A percentile compares a stretch with the other conserved stretches of the same genome.
phyloP scores from a whole-genome alignment of 2,888 invertebrate species.

The Hemistola chrysoprasaria region DNA sequence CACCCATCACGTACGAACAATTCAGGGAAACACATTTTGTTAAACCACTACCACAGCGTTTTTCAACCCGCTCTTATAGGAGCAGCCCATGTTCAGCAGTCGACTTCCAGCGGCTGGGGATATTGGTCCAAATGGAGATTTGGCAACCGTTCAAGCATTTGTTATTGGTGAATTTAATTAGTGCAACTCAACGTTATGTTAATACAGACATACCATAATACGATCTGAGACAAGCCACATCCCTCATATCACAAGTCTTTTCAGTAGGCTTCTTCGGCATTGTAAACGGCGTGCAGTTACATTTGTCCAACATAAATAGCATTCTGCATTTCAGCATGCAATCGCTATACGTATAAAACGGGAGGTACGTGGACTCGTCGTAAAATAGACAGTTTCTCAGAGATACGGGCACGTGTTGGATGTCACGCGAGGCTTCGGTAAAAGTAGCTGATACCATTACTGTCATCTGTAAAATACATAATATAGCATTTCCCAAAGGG shows the following conservation, averaged over 20 bases:
- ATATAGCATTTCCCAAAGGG: too few species aligned
- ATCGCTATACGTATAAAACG: slow-evolving; percentile 81
- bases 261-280: slow-evolving; percentile 65
- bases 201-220: slow-evolving; percentile 58
- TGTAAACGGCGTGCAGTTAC: slow-evolving; percentile 82
- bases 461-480: slow-evolving; percentile 52
- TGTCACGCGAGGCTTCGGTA: slow-evolving; percentile 70
- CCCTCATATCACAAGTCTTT: slow-evolving; percentile 74
- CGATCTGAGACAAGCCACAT: slow-evolving; percentile 70
- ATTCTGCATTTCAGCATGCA: slow-evolving; percentile 82
- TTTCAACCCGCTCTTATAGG: too few species aligned
- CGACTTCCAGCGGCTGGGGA: too few species aligned
- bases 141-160: too few species aligned
- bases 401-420: slow-evolving; percentile 62
- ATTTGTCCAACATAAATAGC: slow-evolving; percentile 71
- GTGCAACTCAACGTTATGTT: background rate
- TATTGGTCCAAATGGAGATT: too few species aligned
- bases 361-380: slow-evolving; percentile 71
- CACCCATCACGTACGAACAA: too few species aligned
- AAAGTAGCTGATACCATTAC: slow-evolving; percentile 66
- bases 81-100: too few species aligned
- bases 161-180: too few species aligned
- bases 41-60: too few species aligned
- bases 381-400: slow-evolving; percentile 81
- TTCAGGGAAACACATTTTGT: too few species aligned